Evolutionary conservation across 2,113 vertebrate genomes (phyloP), one percentile per base, ranked within the genome.

Genomic region (Anarhynchus alexandrinus): DNA sequence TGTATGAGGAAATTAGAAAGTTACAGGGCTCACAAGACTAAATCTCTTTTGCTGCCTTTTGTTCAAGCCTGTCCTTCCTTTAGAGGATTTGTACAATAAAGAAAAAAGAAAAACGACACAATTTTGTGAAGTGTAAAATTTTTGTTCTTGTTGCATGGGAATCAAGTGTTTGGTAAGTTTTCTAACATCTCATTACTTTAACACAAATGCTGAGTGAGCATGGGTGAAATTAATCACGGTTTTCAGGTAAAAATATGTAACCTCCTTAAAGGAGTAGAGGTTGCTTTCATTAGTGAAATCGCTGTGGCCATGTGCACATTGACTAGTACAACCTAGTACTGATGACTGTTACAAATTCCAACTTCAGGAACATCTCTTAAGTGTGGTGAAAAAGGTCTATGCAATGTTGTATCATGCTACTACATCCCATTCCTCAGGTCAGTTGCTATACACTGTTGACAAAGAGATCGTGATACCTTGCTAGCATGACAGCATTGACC

Each of bases 131-230:
- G 16, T 64, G 17, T 69, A 82, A 82, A 51, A 30, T 52, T 69
- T 78, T 79, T 82, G 4, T 67, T 82, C 59, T 92, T 32, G 5
- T 59, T 91, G 42, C 43, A 8, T 40, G 19, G 43, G 13, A 90
- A 43, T 74, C 69, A 71, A 78, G 8, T 32, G 17, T 71, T 86
- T 32, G 95, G 77, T 94, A 96, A 95, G 69, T 91, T 77, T 91
- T 86, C 27, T 36, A 38, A 64, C 16, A 49, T 47, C 23, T 89
- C 38, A 8, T 71, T 86, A 49, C 49, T 49, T 49, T 49, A 64
- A 66, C 16, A 62, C 1, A 47, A 65, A 58, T 72, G 14, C 54
- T 85, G 58, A 54, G 5, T 82, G 29, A 47, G 8, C 18, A n/a
- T 54, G 17, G 16, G 17, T 64, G 34, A 74, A 79, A 76, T 84